These are phyloP conservation scores for Microtus ochrogaster DNA, from an alignment of 2,113 vertebrate genomes.

Conservation along the genomic window DNA sequence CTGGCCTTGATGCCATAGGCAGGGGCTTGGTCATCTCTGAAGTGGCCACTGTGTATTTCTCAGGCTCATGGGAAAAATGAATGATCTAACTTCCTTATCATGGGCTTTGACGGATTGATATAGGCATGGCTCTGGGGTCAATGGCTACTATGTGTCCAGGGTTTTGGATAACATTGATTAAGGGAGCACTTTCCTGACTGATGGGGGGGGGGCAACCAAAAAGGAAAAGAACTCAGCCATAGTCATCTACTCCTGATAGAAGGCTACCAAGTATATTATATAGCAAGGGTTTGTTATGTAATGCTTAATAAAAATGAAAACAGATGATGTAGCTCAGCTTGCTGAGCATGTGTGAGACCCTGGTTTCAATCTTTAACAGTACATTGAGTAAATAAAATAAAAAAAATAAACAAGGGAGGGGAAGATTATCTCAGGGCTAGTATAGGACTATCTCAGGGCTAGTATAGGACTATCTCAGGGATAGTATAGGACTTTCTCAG, in stretches of 20 bases:
- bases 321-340: not conserved
- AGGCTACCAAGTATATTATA: not conserved
- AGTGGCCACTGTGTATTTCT: slow-evolving; percentile 86
- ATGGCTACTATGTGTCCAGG: not conserved
- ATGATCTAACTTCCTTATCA: no score
- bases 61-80: slow-evolving; percentile 81
- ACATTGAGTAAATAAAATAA: not conserved
- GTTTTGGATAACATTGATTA: not conserved
- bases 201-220: not conserved
- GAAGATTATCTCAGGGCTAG: not conserved
- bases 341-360: not conserved
- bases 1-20: slow-evolving; percentile 87
- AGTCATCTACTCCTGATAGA: no score
- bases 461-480: no score
- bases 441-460: no score
- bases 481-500: no score
- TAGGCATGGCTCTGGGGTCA: not conserved
- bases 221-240: not conserved
- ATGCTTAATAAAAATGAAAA: not conserved
- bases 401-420: not conserved
- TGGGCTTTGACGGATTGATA: not conserved
- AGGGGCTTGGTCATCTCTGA: slow-evolving; percentile 89
- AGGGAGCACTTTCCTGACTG: not conserved
- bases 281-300: not conserved
- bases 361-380: not conserved